Conservation (phyloP, 2,797 vertebrate genomes). For the Epinephelus awoara region DNA sequence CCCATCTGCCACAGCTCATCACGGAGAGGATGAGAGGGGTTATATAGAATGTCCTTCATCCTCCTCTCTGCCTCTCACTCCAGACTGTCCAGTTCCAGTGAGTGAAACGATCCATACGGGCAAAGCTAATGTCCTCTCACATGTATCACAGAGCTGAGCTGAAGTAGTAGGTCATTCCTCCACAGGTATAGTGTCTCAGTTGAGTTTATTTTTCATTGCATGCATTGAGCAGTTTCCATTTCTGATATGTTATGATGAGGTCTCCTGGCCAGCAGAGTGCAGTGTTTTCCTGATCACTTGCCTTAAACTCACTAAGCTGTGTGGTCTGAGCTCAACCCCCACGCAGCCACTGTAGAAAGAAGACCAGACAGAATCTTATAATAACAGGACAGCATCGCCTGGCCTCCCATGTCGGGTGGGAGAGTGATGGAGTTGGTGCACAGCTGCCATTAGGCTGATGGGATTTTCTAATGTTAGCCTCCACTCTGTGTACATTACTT, state of each 20-base stretch:
- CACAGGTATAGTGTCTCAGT: background rate
- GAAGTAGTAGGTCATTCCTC: background rate
- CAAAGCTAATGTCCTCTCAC: no score
- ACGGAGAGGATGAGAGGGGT: no score
- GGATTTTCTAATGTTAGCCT: slow-evolving; percentile 50
- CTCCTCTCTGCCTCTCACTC: no score
- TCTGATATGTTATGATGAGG: background rate
- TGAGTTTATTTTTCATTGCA: background rate
- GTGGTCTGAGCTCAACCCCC: slow-evolving; percentile 14
- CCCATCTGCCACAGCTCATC: no score
- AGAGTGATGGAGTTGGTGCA: slow-evolving; percentile 21
- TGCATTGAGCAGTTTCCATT: background rate
- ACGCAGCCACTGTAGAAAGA: background rate
- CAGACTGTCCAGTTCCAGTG: no score
- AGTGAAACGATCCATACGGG: no score
- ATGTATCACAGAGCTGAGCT: background rate
- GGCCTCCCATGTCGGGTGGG: slow-evolving; percentile 5
- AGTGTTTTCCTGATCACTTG: slow-evolving; percentile 26
- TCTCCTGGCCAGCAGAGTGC: slow-evolving; percentile 56
- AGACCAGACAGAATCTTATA: background rate
- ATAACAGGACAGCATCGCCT: background rate
- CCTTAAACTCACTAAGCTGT: background rate
- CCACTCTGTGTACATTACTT: slow-evolving; percentile 27
- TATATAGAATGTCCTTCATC: no score
- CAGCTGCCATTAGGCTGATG: slow-evolving; percentile 56